Base-by-base conservation (phyloP, 1,140 invertebrate species). In the Spodoptera litura region DNA sequence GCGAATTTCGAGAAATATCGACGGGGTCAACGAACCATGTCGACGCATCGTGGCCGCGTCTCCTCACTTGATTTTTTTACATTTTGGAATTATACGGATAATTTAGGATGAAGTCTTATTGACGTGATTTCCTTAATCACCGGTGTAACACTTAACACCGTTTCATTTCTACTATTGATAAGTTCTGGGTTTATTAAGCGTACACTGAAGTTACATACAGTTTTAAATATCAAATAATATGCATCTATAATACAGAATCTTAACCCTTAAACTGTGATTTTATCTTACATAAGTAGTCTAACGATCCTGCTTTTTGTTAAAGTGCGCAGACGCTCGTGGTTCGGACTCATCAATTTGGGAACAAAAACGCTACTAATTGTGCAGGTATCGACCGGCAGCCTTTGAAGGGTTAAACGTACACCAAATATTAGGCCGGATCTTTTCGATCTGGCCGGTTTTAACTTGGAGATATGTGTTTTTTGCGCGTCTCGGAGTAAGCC, bases 1-100 rank as follows among this genome's bases (percentile, higher is more conserved):
- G 85, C 89, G 88, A 92, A 93, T 94, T 94, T 93, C 91, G 90
- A 93, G 92, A 94, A 94, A 92, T 93, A 94, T 94, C 93, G 90
- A 89, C 87, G 90, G 84, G 93, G 91, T 94, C 90, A 82, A 86
- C 83, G 92, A 91, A 89, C 92, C 86, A 80, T 85, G 90, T 91
- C 90, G 88, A 92, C 91, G 91, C 88, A 92, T 92, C 88, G 86
- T 87, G 89, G 87, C 91, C 91, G 87, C 86, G 86, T 88, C 87
- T 88, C 85, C 81, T 85, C 85, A 83, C 81, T 85, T 56, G 75
- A 85, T 90, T 89, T 85, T 88, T 89, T 84, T 91, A 86, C 81
- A 84, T 86, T 87, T 89, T 86, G 74, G 79, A 87, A 86, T 88
- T 86, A 87, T 84, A 77, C 81, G 73, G 80, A 82, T 81, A 82